Base-by-base conservation (phyloP, 1,140 invertebrate genomes). In the Plectrocnemia conspersa region DNA sequence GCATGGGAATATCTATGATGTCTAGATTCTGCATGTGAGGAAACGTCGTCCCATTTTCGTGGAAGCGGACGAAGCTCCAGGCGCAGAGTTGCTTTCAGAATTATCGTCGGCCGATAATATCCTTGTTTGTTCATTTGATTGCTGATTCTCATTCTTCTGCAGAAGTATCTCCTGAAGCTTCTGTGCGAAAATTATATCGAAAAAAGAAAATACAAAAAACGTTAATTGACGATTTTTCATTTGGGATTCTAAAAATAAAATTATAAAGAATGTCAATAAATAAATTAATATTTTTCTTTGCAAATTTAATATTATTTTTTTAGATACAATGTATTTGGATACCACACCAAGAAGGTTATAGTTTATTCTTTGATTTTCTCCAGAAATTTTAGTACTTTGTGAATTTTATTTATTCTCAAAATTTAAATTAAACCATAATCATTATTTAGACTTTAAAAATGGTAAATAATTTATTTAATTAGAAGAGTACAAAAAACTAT, bases 81-180 rank as follows among this genome's bases (percentile, higher is more conserved):
- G 46, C 6, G 41, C 46, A 15, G 50, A 58, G 53, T 52, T 57
- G 33, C 52, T 49, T 24, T 61, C 50, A n/a, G 49, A 58, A 16
- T 54, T 50, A 16, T 54, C 47, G 23, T 50, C 47, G 9, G 24
- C 19, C 5, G 47, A 50, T 23, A 50, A 23, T 36, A 38, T 77
- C 73, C 29, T 72, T 71, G 29, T 71, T 70, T 29, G 64, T 69
- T 47, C 69, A 53, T 25, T 68, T 59, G 32, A 70, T 68, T 63
- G 47, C n/a, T 49, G 71, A 53, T 78, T 76, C 56, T 79, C 72
- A 61, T 78, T 77, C 52, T 77, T 77, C 54, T 76, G 78, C 45
- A 83, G 79, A 52, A 82, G 69, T 16, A 83, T 76, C 66, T 81
- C 83, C 66, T 86, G 77, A 3, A 86, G 64, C 62, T 81, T 81